These are phyloP conservation scores for Salvelinus sp. DNA, from an alignment of 2,113 vertebrate species.

Conservation along the genomic window DNA sequence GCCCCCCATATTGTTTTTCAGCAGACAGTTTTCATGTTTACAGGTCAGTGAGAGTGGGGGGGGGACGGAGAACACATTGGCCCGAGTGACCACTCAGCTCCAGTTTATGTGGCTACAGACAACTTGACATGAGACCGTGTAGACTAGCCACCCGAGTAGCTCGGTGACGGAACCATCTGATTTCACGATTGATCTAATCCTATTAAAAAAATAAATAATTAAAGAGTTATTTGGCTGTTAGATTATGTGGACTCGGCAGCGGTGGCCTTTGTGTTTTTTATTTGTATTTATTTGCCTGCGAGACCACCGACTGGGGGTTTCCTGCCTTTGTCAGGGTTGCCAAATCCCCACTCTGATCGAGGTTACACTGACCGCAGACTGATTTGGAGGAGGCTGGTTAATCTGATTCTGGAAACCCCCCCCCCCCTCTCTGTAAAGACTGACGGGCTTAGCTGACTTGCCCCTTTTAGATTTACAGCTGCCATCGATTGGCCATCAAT, in stretches of 20 bases:
- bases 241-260: constrained; percentile 28
- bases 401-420: constrained; percentile 52
- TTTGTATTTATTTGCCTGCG: constrained; percentile 1
- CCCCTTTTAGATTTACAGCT: constrained; percentile 61
- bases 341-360: constrained; percentile 21
- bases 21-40: background rate
- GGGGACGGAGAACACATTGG: background rate
- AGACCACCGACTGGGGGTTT: constrained; percentile 8
- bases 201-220: background rate
- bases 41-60: background rate
- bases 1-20: background rate
- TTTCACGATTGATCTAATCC: background rate
- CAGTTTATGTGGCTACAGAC: background rate
- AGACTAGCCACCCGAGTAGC: background rate
- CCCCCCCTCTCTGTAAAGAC: constrained; percentile 12
- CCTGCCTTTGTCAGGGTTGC: constrained; percentile 4
- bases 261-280: background rate
- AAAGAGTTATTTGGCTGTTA: background rate
- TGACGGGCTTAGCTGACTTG: constrained; percentile 55
- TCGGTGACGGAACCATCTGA: background rate
- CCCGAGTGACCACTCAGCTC: background rate
- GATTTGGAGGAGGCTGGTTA: constrained; percentile 37
- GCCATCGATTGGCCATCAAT: constrained; percentile 67
- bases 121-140: background rate
- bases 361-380: constrained; percentile 1